Evolutionary conservation across 2,888 invertebrate species (phyloP), one percentile per base, ranked within the genome.

Genomic region (Dryomyza anilis): DNA sequence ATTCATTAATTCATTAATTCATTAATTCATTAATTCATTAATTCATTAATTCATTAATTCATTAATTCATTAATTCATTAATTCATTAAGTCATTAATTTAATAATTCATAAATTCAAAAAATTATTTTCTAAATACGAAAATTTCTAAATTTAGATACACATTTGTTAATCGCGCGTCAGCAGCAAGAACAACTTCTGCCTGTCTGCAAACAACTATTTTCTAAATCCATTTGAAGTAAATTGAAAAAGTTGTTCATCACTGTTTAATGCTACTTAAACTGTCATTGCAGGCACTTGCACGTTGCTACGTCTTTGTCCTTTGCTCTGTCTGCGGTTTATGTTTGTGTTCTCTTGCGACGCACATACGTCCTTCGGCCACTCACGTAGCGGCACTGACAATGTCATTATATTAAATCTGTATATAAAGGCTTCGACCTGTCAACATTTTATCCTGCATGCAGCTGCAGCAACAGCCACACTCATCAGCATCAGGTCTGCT

Each of bases 161-260:
- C n/a, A n/a, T 43, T 14, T 36, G 12, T 36, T n/a, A n/a, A n/a
- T n/a, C n/a, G n/a, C n/a, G 21, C 23, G 21, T 55, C 33, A 33
- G 33, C 33, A 39, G 39, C 39, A 39, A 36, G 3, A 46, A 19
- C 46, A 46, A 21, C 46, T n/a, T n/a, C n/a, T n/a, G n/a, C n/a
- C n/a, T n/a, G n/a, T n/a, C n/a, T n/a, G n/a, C n/a, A n/a, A 21
- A 19, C 46, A 46, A 39, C 39, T 39, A 39, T 3, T 50, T 50
- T 27, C 43, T 50, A 50, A 50, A 27, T 25, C 27, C 50, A 50
- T 50, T 50, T 50, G 50, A 50, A 64, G 67, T 64, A 70, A 70
- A 70, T 70, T 70, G 70, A 70, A 68, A 70, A 70, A 70, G 68
- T 70, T 70, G 64, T 68, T 68, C 66, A 66, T 66, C 66, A 69